phyloP scores from a whole-genome alignment of 2,797 vertebrate species.

The Sternotherus odoratus region DNA sequence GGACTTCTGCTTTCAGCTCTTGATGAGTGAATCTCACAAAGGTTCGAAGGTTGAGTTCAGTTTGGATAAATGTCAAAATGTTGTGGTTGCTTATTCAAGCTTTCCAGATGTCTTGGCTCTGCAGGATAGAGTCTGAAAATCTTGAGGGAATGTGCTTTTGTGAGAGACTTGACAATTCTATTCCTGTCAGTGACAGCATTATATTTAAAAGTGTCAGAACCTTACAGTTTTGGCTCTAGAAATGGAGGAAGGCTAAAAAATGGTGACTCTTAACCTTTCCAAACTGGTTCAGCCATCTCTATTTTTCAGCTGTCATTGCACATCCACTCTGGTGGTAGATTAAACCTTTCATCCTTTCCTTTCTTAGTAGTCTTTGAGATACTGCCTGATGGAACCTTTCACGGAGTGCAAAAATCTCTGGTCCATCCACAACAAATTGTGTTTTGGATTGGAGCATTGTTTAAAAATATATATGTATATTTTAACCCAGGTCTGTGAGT shows the following conservation, averaged over 20 bases:
- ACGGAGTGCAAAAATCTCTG: background rate
- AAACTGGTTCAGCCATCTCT: background rate
- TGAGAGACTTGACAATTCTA: background rate
- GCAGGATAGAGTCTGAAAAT: background rate
- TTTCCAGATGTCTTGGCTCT: background rate
- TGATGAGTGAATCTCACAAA: background rate
- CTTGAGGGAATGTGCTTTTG: background rate
- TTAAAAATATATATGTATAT: background rate
- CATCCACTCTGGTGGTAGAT: background rate
- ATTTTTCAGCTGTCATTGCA: background rate
- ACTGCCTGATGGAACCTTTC: background rate
- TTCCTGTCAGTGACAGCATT: background rate
- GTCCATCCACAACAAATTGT: background rate
- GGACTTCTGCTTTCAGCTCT: background rate
- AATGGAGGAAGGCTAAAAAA: background rate
- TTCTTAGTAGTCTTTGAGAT: background rate
- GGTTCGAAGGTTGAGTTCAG: fast-evolving
- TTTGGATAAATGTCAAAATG: background rate
- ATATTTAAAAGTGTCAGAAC: background rate
- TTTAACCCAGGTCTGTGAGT: background rate
- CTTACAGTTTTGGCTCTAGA: background rate
- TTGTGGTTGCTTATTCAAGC: background rate
- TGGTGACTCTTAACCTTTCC: background rate
- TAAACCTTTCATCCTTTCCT: background rate
- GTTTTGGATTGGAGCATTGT: background rate